Base-by-base conservation (phyloP, 2,797 vertebrate genomes). In the Mus minutoides region DNA sequence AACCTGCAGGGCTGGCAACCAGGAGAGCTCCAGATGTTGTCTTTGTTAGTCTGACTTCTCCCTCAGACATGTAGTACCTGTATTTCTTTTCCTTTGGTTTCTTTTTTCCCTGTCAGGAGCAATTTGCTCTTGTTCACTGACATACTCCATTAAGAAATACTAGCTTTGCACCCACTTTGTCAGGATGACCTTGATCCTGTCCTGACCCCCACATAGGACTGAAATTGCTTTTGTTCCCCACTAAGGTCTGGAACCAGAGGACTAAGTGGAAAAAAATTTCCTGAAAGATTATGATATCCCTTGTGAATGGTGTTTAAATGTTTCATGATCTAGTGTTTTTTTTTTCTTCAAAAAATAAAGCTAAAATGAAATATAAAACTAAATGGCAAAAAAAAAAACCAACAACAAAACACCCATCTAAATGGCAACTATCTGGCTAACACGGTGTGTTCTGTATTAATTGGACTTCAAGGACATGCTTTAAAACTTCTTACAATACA, bases 381-480 rank as follows among this genome's bases (percentile, higher is more conserved):
- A 52, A 92, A 88, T 56, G 46, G 60, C 91, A 93, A 88, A 49
- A 11, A 10, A 46, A 46, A 46, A 46, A 46, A 46, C 43, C 4
- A 46, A 46, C 4, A 46, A 46, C 4, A 46, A 49, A 49, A 9
- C 49, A 49, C 49, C 49, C 49, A 49, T 10, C 24, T 85, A 52
- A 92, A 88, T 56, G 46, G 60, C 91, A 93, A 88, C 52, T 80
- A 17, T 3, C 0, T 78, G 84, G 77, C 83, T 97, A 62, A 85
- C 91, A 76, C 37, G 6, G 4, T 88, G 60, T 22, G 31, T 17
- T 95, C 54, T 46, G n/a, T 84, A 60, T 73, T 93, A 92, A 93
- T 22, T 60, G 94, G n/a, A 95, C 88, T 56, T 96, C 95, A 92
- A 88, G 67, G 69, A 93, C 78, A 90, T 78, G 37, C 92, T 94